A percentile compares a stretch with the other conserved stretches of the same genome.
These are phyloP conservation scores for Oryzias curvinotus DNA, from an alignment of 2,113 vertebrate species.

Conservation along the genomic window DNA sequence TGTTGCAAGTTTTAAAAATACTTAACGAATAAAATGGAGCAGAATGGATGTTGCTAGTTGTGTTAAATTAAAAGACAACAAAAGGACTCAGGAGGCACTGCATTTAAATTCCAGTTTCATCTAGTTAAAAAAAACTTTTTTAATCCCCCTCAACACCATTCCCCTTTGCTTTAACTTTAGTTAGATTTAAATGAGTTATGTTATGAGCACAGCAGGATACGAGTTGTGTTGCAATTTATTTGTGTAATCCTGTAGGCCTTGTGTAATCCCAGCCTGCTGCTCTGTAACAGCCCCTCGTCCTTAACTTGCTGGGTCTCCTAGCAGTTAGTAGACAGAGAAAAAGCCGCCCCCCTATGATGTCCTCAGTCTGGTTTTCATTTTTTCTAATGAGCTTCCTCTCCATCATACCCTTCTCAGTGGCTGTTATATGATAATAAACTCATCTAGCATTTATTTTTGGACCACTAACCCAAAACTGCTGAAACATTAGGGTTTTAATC, in stretches of 20 bases:
- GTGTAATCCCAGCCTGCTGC: conserved; percentile 39
- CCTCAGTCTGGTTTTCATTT: conserved; percentile 63
- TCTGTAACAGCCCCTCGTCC: conserved; percentile 26
- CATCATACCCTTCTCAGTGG: conserved; percentile 61
- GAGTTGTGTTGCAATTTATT: conserved; percentile 65
- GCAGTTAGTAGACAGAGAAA: conserved; percentile 36
- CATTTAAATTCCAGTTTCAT: too few relatives aligned
- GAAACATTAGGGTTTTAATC: conserved; percentile 54
- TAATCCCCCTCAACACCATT: conserved; percentile 15
- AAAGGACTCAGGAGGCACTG: too few relatives aligned
- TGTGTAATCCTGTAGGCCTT: conserved; percentile 59
- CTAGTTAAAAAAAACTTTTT: too few relatives aligned
- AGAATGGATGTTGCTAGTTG: too few relatives aligned
- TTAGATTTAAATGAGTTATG: conserved; percentile 42
- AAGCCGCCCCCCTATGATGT: conserved; percentile 66
- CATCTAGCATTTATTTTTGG: conserved; percentile 71
- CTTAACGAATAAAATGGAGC: too few relatives aligned
- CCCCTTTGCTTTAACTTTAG: conserved; percentile 26
- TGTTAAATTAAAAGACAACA: too few relatives aligned
- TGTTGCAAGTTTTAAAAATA: too few relatives aligned
- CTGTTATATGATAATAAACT: conserved; percentile 73
- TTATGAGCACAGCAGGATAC: conserved; percentile 51
- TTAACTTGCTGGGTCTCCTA: conserved; percentile 38
- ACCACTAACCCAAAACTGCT: conserved; percentile 63
- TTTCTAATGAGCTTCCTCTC: conserved; percentile 50